A percentile compares a stretch with the other conserved stretches of the same genome.
Evolutionary conservation across 2,797 vertebrate species (phyloP).

Genomic region (Chiloscyllium punctatum): DNA sequence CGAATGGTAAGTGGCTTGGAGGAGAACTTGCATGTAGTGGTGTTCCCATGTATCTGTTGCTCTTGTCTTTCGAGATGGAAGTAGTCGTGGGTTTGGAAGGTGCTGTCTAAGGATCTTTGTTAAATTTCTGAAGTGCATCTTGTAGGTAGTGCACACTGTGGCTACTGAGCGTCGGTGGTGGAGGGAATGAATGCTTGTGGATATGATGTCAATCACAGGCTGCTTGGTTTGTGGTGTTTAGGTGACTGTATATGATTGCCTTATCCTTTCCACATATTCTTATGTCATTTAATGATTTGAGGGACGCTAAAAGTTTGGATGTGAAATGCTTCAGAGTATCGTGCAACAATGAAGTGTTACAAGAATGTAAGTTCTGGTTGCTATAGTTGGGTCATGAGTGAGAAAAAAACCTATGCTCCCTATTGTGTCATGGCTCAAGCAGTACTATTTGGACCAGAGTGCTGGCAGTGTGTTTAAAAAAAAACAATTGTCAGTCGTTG

Average conservation of each 20-base stretch:
- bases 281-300: neutral
- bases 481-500: neutral
- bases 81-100: too few relatives aligned
- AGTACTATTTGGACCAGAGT: neutral
- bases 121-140: too few relatives aligned
- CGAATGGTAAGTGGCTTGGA: too few relatives aligned
- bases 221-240: neutral
- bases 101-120: too few relatives aligned
- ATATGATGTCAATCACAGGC: too few relatives aligned
- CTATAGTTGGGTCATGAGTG: neutral
- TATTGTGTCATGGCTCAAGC: neutral
- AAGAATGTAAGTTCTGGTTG: neutral
- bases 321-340: neutral
- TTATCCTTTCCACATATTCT: neutral
- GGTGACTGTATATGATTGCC: neutral
- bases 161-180: too few relatives aligned
- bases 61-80: too few relatives aligned
- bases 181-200: too few relatives aligned
- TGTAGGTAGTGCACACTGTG: too few relatives aligned
- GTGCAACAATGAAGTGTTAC: neutral
- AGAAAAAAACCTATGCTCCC: neutral
- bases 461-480: neutral
- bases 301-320: neutral
- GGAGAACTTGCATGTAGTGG: too few relatives aligned
- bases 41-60: too few relatives aligned